Evolutionary conservation across 2,888 invertebrate genomes (phyloP).

Genomic region (Dinocampus coccinellae): DNA sequence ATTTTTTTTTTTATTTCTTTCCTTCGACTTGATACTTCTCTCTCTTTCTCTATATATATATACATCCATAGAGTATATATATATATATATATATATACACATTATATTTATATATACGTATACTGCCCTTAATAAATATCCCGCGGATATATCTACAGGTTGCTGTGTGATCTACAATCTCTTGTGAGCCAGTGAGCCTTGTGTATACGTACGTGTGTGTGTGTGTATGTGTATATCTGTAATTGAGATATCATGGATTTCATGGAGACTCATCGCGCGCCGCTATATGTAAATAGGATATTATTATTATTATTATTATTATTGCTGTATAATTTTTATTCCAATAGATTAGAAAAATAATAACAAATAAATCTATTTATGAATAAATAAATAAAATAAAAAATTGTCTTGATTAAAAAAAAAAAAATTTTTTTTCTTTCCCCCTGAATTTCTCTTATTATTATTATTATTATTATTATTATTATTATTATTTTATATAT

Average conservation of each 20-base stretch:
- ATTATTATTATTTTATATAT: not conserved
- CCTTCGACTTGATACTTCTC: too few relatives aligned
- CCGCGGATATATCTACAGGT: slow-evolving; percentile 46
- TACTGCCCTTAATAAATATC: slow-evolving; percentile 57
- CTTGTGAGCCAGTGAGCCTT: too few relatives aligned
- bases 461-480: too few relatives aligned
- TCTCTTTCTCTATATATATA: too few relatives aligned
- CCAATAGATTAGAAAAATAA: not conserved
- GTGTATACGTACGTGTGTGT: too few relatives aligned
- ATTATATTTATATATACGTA: not conserved
- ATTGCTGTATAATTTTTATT: slow-evolving; percentile 60
- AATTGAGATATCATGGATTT: slow-evolving; percentile 63
- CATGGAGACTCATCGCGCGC: slow-evolving; percentile 39
- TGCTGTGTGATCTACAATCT: slow-evolving; percentile 55
- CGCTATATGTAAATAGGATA: slow-evolving; percentile 66
- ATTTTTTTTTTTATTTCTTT: not conserved
- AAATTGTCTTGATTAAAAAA: too few relatives aligned
- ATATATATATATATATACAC: not conserved
- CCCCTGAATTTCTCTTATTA: too few relatives aligned
- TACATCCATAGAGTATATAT: not conserved
- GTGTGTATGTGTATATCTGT: slow-evolving; percentile 38
- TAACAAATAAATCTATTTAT: too few relatives aligned
- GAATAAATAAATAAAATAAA: too few relatives aligned
- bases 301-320: slow-evolving; percentile 48
- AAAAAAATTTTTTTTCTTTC: too few relatives aligned